phyloP scores from a whole-genome alignment of 2,797 vertebrate genomes.

The Ceryle rudis region DNA sequence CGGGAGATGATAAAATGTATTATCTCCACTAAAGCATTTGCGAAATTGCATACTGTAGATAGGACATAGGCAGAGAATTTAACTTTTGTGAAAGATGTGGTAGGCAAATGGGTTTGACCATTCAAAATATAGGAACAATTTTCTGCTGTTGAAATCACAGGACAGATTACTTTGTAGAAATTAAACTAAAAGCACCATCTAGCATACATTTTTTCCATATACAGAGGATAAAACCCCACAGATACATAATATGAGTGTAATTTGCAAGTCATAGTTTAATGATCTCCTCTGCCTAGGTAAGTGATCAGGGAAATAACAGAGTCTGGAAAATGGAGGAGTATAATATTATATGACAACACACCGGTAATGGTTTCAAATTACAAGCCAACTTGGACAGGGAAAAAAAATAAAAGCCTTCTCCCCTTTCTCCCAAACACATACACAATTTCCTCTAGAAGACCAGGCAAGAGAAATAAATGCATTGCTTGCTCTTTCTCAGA shows the following conservation, averaged over 20 bases:
- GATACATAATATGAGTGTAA: background rate
- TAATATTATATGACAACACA: background rate
- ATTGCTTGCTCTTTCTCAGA: background rate
- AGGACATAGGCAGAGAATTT: background rate
- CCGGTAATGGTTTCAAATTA: constrained; percentile 5
- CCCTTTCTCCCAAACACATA: background rate
- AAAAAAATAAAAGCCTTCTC: background rate
- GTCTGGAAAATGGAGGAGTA: background rate
- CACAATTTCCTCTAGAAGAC: constrained; percentile 11
- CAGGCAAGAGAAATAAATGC: background rate
- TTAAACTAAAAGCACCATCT: background rate
- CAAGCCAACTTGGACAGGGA: background rate
- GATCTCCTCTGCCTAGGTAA: background rate
- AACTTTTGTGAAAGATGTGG: background rate
- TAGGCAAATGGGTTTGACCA: background rate
- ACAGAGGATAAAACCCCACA: background rate
- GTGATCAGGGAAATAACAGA: background rate
- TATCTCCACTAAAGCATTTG: background rate
- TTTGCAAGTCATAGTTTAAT: background rate
- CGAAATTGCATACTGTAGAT: background rate
- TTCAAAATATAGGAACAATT: background rate
- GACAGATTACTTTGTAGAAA: background rate
- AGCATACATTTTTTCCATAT: background rate
- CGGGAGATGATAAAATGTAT: background rate
- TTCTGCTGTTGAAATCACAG: background rate